Conservation (phyloP, 2,888 invertebrate genomes). For the Platynereis dumerilii region DNA sequence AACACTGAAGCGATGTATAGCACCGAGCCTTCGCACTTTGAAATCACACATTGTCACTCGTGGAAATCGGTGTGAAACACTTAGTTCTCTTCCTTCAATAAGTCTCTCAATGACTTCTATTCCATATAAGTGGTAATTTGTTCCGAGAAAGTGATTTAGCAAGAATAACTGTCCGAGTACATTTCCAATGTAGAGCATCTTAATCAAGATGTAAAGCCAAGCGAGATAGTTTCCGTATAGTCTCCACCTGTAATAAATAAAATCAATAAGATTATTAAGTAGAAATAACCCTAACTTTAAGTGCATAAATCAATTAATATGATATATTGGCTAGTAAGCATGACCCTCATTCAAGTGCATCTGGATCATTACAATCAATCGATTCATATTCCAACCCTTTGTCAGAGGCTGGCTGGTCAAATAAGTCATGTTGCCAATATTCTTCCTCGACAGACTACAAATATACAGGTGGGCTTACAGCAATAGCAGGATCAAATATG, state of each 20-base stretch:
- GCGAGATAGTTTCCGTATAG: constrained; percentile 65
- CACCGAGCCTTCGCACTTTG: constrained; percentile 34
- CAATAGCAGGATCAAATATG: too few relatives aligned
- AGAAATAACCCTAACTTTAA: too few relatives aligned
- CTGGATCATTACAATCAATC: too few relatives aligned
- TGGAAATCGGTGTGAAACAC: constrained; percentile 36
- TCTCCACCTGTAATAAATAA: constrained; percentile 42
- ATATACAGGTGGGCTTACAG: too few relatives aligned
- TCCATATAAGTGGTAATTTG: constrained; percentile 44
- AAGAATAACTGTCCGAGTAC: constrained; percentile 65
- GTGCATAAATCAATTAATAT: too few relatives aligned
- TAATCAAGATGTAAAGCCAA: constrained; percentile 62
- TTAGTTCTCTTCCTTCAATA: constrained; percentile 28
- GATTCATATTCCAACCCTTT: too few relatives aligned
- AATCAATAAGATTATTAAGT: constrained; percentile 28
- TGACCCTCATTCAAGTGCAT: too few relatives aligned
- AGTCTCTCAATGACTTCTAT: constrained; percentile 34
- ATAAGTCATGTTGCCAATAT: too few relatives aligned
- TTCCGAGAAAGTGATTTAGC: constrained; percentile 65
- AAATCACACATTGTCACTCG: constrained; percentile 40
- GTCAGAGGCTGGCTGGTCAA: too few relatives aligned
- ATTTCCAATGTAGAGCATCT: constrained; percentile 63
- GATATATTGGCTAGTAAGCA: too few relatives aligned
- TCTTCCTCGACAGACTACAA: too few relatives aligned
- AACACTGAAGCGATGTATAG: constrained; percentile 32